These are phyloP conservation scores for Gephyroberyx darwinii DNA, from an alignment of 2,797 vertebrate genomes.

Conservation along the genomic window DNA sequence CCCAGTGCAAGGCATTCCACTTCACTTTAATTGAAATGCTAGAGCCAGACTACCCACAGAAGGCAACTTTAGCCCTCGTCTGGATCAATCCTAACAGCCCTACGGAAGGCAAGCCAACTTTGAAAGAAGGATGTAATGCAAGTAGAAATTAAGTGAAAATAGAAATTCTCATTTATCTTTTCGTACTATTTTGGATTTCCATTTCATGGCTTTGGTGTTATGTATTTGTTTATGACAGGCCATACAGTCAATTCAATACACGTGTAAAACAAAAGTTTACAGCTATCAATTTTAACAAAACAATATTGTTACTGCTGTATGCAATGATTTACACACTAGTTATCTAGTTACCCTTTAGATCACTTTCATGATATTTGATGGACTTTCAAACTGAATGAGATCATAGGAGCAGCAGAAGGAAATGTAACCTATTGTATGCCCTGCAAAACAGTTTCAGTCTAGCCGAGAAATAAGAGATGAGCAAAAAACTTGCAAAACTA, in stretches of 20 bases:
- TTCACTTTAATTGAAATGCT: constrained; percentile 45
- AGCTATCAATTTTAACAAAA: background rate
- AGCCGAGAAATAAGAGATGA: background rate
- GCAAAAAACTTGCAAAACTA: background rate
- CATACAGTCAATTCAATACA: background rate
- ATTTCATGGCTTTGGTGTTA: background rate
- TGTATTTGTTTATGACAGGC: background rate
- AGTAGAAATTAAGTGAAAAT: constrained; percentile 5
- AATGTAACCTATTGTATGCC: constrained; percentile 19
- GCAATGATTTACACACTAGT: background rate
- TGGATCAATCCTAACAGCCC: constrained; percentile 19
- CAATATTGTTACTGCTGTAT: background rate
- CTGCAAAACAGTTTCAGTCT: background rate
- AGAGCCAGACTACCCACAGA: constrained; percentile 20
- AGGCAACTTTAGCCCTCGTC: background rate
- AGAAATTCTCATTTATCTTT: background rate
- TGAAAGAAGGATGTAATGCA: background rate
- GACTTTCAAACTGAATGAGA: constrained; percentile 18
- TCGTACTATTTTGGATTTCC: background rate
- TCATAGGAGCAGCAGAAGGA: constrained; percentile 16
- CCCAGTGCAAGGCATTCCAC: constrained; percentile 12
- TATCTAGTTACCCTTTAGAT: background rate
- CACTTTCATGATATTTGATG: constrained; percentile 26
- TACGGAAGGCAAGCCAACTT: background rate
- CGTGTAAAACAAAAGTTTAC: background rate